Evolutionary conservation across 2,888 invertebrate species (phyloP).

Genomic region (Dasypolia templi): DNA sequence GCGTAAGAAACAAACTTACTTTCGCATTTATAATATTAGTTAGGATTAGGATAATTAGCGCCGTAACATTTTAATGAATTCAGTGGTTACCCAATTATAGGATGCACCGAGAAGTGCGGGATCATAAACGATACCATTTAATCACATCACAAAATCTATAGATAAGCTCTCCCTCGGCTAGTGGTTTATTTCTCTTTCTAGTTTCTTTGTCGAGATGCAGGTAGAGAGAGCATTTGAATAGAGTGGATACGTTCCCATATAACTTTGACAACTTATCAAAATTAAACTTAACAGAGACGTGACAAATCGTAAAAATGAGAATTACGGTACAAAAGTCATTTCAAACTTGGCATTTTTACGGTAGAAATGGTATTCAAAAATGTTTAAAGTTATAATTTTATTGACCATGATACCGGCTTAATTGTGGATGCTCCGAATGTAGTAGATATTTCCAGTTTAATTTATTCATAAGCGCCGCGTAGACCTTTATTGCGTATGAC

Average conservation of each 20-base stretch:
- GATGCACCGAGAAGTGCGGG: slow-evolving; percentile 24
- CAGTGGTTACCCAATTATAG: slow-evolving; percentile 26
- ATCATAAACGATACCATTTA: slow-evolving; percentile 58
- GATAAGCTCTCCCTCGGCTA: slow-evolving; percentile 15
- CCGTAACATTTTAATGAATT: slow-evolving; percentile 1
- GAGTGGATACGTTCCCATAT: slow-evolving; percentile 6
- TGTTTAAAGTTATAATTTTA: slow-evolving; percentile 38
- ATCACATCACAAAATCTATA: slow-evolving; percentile 48
- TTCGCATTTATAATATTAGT: too few species aligned
- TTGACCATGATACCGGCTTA: slow-evolving; percentile 22
- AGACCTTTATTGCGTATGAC: slow-evolving; percentile 35
- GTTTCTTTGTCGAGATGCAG: slow-evolving; percentile 53
- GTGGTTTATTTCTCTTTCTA: slow-evolving; percentile 22
- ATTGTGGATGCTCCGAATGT: slow-evolving; percentile 37
- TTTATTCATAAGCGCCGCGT: slow-evolving; percentile 46
- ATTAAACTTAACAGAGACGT: slow-evolving; percentile 27
- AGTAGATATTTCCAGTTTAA: slow-evolving; percentile 21
- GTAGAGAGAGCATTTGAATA: slow-evolving; percentile 41
- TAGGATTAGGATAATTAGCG: too few species aligned
- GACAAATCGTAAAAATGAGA: slow-evolving; percentile 38
- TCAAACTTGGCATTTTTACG: slow-evolving; percentile 16
- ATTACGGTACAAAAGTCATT: slow-evolving; percentile 17
- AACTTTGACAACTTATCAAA: neutral
- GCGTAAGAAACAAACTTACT: too few species aligned
- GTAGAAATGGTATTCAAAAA: slow-evolving; percentile 7